Conservation (phyloP, 2,888 invertebrate species). For the Pyrrhosoma nymphula region DNA sequence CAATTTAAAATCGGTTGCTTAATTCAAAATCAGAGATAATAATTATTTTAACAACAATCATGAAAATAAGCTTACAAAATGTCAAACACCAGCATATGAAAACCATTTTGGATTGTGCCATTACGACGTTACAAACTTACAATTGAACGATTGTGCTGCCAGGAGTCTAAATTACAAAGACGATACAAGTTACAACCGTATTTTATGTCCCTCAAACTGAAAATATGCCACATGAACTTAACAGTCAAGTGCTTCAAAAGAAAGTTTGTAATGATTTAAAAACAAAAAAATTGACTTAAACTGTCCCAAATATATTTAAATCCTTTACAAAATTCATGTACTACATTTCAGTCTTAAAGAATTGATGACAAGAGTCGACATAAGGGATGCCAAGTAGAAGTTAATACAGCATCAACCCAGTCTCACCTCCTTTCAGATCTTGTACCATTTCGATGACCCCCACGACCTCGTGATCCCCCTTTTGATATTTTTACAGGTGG, state of each 20-base stretch:
- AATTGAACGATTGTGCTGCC: not conserved
- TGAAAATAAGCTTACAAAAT: not conserved
- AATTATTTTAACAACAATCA: not conserved
- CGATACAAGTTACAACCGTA: not conserved
- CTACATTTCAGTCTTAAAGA: slow-evolving; percentile 34
- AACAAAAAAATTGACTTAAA: not conserved
- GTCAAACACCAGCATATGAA: not conserved
- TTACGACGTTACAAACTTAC: not conserved
- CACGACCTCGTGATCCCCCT: slow-evolving; percentile 46
- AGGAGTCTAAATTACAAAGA: not conserved
- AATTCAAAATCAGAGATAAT: not conserved
- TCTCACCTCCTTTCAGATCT: slow-evolving; percentile 54
- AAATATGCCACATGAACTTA: not conserved
- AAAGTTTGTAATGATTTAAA: not conserved
- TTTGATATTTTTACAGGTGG: slow-evolving; percentile 33
- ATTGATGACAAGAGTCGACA: not conserved
- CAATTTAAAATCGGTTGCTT: not conserved
- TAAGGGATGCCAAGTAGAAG: not conserved
- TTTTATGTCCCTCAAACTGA: not conserved
- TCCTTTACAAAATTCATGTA: not conserved
- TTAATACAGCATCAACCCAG: slow-evolving; percentile 6
- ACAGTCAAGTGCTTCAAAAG: slow-evolving; percentile 6
- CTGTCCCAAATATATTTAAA: not conserved
- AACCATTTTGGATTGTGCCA: slow-evolving; percentile 24
- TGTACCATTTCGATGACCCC: slow-evolving; percentile 53